Evolutionary conservation across 2,888 invertebrate genomes (phyloP).

Genomic region (Belgica antarctica): DNA sequence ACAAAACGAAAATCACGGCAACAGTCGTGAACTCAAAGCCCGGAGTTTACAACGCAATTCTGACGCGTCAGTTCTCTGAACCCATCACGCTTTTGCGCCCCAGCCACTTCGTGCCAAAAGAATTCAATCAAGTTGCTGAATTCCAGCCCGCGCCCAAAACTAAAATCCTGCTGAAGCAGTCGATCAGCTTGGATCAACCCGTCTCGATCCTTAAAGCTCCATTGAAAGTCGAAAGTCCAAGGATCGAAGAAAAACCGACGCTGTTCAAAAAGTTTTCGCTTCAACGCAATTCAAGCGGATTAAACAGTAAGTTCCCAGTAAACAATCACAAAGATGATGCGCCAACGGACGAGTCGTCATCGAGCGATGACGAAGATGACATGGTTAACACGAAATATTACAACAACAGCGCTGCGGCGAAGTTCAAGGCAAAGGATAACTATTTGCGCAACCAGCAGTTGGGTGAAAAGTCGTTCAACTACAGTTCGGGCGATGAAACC

Average conservation of each 20-base stretch:
- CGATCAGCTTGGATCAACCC: slow-evolving; percentile 38
- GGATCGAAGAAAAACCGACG: slow-evolving; percentile 22
- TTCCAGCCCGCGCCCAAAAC: neutral
- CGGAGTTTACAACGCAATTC: slow-evolving; percentile 38
- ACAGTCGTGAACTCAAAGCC: slow-evolving; percentile 45
- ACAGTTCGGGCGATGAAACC: slow-evolving; percentile 42
- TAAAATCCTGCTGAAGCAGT: slow-evolving; percentile 31
- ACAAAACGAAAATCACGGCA: slow-evolving; percentile 14
- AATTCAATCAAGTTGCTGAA: slow-evolving; percentile 3
- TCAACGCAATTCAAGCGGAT: slow-evolving; percentile 35
- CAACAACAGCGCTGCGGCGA: slow-evolving; percentile 41
- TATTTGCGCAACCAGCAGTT: slow-evolving; percentile 32
- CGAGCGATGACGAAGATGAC: slow-evolving; percentile 40
- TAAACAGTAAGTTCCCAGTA: slow-evolving; percentile 33
- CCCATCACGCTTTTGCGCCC: slow-evolving; percentile 49
- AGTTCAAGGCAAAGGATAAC: slow-evolving; percentile 44
- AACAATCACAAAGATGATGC: slow-evolving; percentile 47
- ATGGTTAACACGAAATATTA: slow-evolving; percentile 43
- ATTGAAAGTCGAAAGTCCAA: slow-evolving; percentile 18
- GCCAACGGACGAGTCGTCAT: slow-evolving; percentile 43
- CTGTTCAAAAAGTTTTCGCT: neutral
- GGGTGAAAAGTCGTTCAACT: slow-evolving; percentile 26
- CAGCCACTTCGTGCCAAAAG: slow-evolving; percentile 51
- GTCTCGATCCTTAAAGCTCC: slow-evolving; percentile 37
- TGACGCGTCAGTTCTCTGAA: slow-evolving; percentile 36